Base-by-base conservation (phyloP, 2,888 invertebrate species). In the Anagyrus pseudococci region DNA sequence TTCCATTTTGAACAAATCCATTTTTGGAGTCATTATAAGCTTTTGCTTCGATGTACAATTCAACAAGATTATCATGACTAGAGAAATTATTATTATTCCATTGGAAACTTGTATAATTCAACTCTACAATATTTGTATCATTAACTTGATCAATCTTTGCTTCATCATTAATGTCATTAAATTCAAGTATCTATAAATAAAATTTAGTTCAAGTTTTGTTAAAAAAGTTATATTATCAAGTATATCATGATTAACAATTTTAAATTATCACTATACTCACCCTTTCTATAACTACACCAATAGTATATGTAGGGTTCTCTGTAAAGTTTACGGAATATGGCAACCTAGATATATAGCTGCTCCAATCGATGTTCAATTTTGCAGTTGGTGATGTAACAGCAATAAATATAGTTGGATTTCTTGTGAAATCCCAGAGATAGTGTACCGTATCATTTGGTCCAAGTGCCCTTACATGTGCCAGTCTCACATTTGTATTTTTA, bases 371-470 rank as follows among this genome's bases (percentile, higher is more conserved):
- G 7, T 73, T 71, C 6, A 89, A 68, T 0, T 81, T 76, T 0
- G 84, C 79, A 58, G 84, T 81, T 0, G 78, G 68, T 0, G 81
- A 75, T 0, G 87, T 85, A 0, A 86, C 74, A 0, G 85, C 83
- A 29, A 86, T 78, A 17, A 89, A 77, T 25, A 89, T 72, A 1
- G 86, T 84, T 0, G 89, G 89, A 44, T 83, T 81, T 3, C 85
- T 83, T 2, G 85, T 83, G 70, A 89, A 88, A 77, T 88, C 88
- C 87, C 89, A 88, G 49, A 90, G 69, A 73, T 89, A 88, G 73
- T 90, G 89, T 1, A 89, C 75, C 0, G 84, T 84, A 75, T 90
- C 88, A 48, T 83, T 77, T 1, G 77, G 64, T 0, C 88, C 87
- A 22, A 82, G 83, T 0, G 88, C 87, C 72, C 1, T 63, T 10